phyloP scores from a whole-genome alignment of 2,888 invertebrate species.

The Drosophila sordidapex region DNA sequence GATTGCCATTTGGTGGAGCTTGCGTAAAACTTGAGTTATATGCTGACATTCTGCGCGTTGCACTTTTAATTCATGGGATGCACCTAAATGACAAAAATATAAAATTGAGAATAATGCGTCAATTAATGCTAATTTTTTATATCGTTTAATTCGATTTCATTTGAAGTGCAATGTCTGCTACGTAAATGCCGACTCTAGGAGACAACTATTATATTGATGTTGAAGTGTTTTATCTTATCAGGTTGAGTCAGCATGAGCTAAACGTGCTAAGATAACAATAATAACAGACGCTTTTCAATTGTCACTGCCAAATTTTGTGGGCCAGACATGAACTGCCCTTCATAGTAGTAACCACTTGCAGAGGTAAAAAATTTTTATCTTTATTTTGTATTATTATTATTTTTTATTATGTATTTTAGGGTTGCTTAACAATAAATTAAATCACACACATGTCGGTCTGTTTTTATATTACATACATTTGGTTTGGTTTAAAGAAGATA shows the following conservation, averaged over 20 bases:
- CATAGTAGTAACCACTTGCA: not conserved
- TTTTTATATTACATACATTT: not conserved
- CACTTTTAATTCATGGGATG: conserved; percentile 62
- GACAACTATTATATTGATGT: conserved; percentile 1
- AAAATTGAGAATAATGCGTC: not conserved
- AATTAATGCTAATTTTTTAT: conserved; percentile 20
- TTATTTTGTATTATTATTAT: too few species aligned
- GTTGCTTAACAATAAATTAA: not conserved
- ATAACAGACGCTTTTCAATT: conserved; percentile 16
- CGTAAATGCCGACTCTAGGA: conserved; percentile 18
- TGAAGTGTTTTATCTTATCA: conserved; percentile 49
- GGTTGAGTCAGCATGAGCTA: conserved; percentile 19
- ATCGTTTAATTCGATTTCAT: not conserved
- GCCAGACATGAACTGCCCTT: not conserved
- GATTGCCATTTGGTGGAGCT: conserved; percentile 45
- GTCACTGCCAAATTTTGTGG: conserved; percentile 16
- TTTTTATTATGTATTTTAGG: not conserved
- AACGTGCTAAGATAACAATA: conserved; percentile 52
- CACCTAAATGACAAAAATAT: conserved; percentile 32
- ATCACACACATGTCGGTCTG: not conserved
- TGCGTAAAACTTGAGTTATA: conserved; percentile 66
- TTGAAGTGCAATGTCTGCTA: conserved; percentile 13
- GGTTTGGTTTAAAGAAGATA: not conserved
- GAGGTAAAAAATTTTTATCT: not conserved
- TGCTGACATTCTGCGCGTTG: conserved; percentile 58